Base-by-base conservation (phyloP, 2,888 invertebrate species). In the Barypeithes pellucidus region DNA sequence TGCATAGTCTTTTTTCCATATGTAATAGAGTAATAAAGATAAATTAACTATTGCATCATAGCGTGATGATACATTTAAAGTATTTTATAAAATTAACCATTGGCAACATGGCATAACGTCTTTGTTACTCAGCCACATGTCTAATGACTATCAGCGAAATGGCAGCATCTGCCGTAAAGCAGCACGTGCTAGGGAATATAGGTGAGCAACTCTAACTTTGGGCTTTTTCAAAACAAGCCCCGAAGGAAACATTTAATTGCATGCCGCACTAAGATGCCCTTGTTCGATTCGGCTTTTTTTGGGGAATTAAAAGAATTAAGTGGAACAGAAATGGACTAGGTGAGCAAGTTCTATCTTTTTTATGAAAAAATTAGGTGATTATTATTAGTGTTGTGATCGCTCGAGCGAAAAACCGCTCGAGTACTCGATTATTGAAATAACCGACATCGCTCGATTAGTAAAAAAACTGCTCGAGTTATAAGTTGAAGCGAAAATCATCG, bases 151-250 rank as follows among this genome's bases (percentile, higher is more conserved):
- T 57, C 62, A 71, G 82, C 81, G 81, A 84, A 84, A 84, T 82
- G 61, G 41, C 72, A 68, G 84, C 84, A 84, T 84, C 84, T 84
- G 84, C 82, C 81, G 78, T 68, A 63, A 62, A 65, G 68, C 75
- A 78, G 80, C 80, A 79, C 80, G 80, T 78, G 80, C 79, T 80
- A 76, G 70, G 62, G 45, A 75, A 77, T 73, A 72, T 76, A 72
- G 63, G 61, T 69, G 70, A 70, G 52, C 73, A 61, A 66, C 39
- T 67, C 18, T 57, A 16, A 67, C 41, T 16, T 72, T 61, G 57
- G 59, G 36, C 45, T 57, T 69, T 73, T 73, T 69, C 18, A 22
- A 60, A 60, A 45, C 29, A 54, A 54, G 41, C 67, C 70, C 66
- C 22, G 45, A 59, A 68, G 73, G 68, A 67, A 45, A 52, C 52